Evolutionary conservation across 2,888 invertebrate species (phyloP).

Genomic region (Dasysyrphus tricinctus): DNA sequence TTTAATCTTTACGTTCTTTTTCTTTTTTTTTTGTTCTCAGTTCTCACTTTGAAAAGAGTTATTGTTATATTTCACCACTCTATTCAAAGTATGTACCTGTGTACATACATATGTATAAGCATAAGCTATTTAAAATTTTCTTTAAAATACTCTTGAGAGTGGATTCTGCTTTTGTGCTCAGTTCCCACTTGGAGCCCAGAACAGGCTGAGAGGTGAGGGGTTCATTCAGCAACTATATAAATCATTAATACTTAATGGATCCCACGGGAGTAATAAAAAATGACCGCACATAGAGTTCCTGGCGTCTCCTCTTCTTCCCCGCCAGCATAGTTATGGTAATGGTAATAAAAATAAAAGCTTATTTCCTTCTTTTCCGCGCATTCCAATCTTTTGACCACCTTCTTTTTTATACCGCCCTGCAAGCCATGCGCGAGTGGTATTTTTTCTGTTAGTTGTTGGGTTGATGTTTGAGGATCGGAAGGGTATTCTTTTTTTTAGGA

Average conservation of each 20-base stretch:
- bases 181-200: background rate
- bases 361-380: constrained; percentile 41
- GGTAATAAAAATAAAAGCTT: constrained; percentile 73
- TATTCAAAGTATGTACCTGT: constrained; percentile 31
- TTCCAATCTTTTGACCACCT: constrained; percentile 4
- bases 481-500: constrained; percentile 33
- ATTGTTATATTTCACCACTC: background rate
- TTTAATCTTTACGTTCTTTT: no score
- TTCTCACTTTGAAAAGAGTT: constrained; percentile 18
- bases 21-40: background rate
- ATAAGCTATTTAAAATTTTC: constrained; percentile 17
- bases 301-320: background rate
- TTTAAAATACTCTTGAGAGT: constrained; percentile 48
- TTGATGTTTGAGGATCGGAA: constrained; percentile 4
- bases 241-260: constrained; percentile 82
- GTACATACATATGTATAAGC: no score
- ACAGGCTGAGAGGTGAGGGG: constrained; percentile 41
- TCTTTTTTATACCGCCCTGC: constrained; percentile 15
- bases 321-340: constrained; percentile 35
- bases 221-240: constrained; percentile 78
- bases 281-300: constrained; percentile 78
- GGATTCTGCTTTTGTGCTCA: background rate
- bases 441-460: background rate
- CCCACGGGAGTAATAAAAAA: constrained; percentile 82
- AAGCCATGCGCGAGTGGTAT: constrained; percentile 1